Evolutionary conservation across 1,140 invertebrate species (phyloP), one percentile per base, ranked within the genome.

Genomic region (Colletes latitarsis): DNA sequence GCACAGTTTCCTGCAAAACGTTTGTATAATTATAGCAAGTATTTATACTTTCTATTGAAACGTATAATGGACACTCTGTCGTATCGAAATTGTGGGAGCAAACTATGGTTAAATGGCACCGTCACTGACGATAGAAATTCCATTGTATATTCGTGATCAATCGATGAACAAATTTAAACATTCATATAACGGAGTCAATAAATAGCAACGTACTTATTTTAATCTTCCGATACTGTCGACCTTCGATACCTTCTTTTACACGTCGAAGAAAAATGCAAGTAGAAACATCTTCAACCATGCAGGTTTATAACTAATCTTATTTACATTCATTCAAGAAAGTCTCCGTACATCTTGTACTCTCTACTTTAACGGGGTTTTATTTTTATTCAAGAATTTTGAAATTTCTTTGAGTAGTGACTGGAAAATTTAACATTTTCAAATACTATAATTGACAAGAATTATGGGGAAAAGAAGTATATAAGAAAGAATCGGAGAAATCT

Each of bases 161-260:
- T 77, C 74, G 74, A 77, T 69, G 75, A 12, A 52, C 43, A 49
- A 67, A 39, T 58, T 69, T 17, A 58, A 77, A 72, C 63, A 19
- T 17, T n/a, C 49, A 43, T n/a, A 15, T 4, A 55, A 0, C 9
- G 17, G 9, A 19, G 60, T 12, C n/a, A 30, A 43, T 30, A 64
- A 79, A 64, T 53, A 57, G 60, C 15, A 19, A 46, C 0, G 15
- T 5, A n/a, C 43, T 57, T 79, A 79, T 79, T 79, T 73, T 79
- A 72, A 79, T 73, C 69, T 15, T 19, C 49, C 58, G 49, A 79
- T 73, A 79, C 49, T 5, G 43, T 30, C 8, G n/a, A 52, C 49
- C 75, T 62, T 52, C 43, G 12, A 17, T 15, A 8, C 10, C 14
- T 53, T 63, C 15, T 43, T 46, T 46, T 72, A 52, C 21, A 12